phyloP scores from a whole-genome alignment of 2,888 invertebrate genomes.

The Gymnoscelis rufifasciata region DNA sequence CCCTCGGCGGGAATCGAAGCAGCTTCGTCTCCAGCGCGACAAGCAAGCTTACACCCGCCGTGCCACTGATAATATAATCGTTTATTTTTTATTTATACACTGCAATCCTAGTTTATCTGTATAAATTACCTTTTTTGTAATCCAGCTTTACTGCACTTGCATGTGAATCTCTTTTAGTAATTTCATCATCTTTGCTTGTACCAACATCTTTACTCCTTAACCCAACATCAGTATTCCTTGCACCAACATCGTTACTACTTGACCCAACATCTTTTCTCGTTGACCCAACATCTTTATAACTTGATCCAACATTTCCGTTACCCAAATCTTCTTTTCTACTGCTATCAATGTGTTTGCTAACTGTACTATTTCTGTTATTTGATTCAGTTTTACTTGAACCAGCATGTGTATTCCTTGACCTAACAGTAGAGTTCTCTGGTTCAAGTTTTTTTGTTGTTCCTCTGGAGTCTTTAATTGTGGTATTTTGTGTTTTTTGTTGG shows the following conservation, averaged over 20 bases:
- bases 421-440: neutral
- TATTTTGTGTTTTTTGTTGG: neutral
- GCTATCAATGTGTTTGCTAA: neutral
- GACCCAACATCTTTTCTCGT: neutral
- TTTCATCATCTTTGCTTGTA: neutral
- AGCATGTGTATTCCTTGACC: neutral
- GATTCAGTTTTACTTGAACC: too few species aligned
- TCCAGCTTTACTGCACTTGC: neutral
- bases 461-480: neutral
- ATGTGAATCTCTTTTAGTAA: neutral
- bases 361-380: too few species aligned
- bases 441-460: neutral
- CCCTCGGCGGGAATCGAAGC: too few species aligned
- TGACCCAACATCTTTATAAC: neutral
- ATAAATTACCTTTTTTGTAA: constrained; percentile 13
- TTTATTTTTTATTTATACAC: too few species aligned
- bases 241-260: neutral
- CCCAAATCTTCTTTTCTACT: neutral
- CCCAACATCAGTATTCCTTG: neutral
- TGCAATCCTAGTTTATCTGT: too few species aligned
- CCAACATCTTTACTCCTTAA: neutral
- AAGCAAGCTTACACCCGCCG: too few species aligned
- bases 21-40: too few species aligned
- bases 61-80: too few species aligned
- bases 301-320: neutral